phyloP scores from a whole-genome alignment of 2,113 vertebrate genomes.

The Felis catus region F.catus_Fca126_mat1.0 CM031424.1:19508001-19508500 shows the following conservation, averaged over 20 bases:
- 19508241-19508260: background rate
- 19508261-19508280: background rate
- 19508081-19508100: background rate
- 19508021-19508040: background rate
- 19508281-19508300: background rate
- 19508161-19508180: background rate
- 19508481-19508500: background rate
- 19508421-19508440: background rate
- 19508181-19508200: rapidly evolving
- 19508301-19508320: background rate
- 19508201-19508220: background rate
- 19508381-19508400: background rate
- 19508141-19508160: background rate
- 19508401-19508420: background rate
- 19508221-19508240: background rate
- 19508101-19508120: background rate
- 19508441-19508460: background rate
- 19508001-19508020: background rate
- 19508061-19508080: background rate
- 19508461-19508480: background rate
- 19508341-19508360: background rate
- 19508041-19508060: background rate
- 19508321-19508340: background rate
- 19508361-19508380: background rate
- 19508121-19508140: background rate